Conservation (phyloP, 2,888 invertebrate genomes). For the Cyrtodaria siliqua region DNA sequence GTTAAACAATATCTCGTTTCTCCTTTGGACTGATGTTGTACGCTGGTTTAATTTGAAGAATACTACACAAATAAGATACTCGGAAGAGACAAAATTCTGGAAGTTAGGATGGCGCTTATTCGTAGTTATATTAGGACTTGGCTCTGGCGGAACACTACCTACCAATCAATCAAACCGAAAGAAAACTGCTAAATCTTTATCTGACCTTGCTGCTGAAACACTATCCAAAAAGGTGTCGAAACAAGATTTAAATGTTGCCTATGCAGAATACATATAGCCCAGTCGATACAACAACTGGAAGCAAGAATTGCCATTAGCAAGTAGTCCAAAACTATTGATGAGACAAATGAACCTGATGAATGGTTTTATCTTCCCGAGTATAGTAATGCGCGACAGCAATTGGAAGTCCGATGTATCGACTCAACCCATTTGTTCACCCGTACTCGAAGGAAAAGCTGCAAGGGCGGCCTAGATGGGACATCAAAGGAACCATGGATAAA, state of each 20-base stretch:
- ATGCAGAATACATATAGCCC: slow-evolving; percentile 46
- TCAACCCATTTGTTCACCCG: slow-evolving; percentile 54
- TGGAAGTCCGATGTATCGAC: slow-evolving; percentile 58
- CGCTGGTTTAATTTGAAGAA: too few species aligned
- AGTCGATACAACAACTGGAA: slow-evolving; percentile 34
- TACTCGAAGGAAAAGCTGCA: slow-evolving; percentile 37
- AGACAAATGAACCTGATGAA: slow-evolving; percentile 2
- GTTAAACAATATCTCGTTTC: too few species aligned
- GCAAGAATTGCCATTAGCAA: neutral
- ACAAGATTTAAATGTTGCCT: slow-evolving; percentile 33
- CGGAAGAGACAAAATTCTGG: too few species aligned
- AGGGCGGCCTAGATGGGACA: slow-evolving; percentile 32
- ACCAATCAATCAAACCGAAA: too few species aligned
- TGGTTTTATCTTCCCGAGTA: slow-evolving; percentile 59
- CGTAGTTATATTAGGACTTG: too few species aligned
- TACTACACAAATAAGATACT: too few species aligned
- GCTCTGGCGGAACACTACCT: too few species aligned
- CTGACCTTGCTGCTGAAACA: too few species aligned
- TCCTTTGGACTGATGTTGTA: too few species aligned
- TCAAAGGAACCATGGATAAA: slow-evolving; percentile 42
- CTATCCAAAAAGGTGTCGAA: slow-evolving; percentile 34
- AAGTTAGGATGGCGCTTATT: too few species aligned
- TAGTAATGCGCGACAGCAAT: slow-evolving; percentile 28
- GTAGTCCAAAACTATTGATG: too few species aligned
- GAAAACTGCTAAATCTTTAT: too few species aligned